phyloP scores from a whole-genome alignment of 1,140 invertebrate genomes.

The Trigoniulus corallinus region DNA sequence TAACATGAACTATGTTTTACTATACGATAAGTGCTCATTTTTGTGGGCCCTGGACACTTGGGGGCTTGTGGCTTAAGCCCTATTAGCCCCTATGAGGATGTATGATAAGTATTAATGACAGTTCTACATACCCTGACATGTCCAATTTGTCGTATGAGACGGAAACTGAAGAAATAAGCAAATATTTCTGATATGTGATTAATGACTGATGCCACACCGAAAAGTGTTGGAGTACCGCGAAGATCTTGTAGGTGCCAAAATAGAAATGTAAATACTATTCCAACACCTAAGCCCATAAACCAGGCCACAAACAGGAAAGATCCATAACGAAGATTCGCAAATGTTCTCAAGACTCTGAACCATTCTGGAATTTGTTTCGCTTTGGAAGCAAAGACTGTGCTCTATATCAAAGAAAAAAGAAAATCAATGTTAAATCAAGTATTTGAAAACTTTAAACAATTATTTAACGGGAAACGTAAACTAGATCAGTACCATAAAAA shows the following conservation, averaged over 20 bases:
- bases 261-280: slow-evolving; percentile 95
- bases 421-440: no score
- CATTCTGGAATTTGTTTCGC: slow-evolving; percentile 78
- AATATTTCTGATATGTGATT: slow-evolving; percentile 98
- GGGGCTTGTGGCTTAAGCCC: no score
- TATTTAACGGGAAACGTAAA: no score
- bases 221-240: slow-evolving; percentile 89
- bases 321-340: slow-evolving; percentile 74
- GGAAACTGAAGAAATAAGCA: slow-evolving; percentile 94
- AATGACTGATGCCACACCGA: slow-evolving; percentile 93
- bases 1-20: no score
- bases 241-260: slow-evolving; percentile 98
- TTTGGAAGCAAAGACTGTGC: slow-evolving; percentile 85
- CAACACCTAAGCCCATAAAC: slow-evolving; percentile 99
- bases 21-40: background rate
- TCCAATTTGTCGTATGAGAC: slow-evolving; percentile 80
- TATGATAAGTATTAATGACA: background rate
- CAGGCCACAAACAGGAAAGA: slow-evolving; percentile 92
- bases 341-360: slow-evolving; percentile 75
- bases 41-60: slow-evolving; percentile 2
- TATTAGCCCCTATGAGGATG: background rate
- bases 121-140: slow-evolving; percentile 58
- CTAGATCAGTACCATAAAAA: no score
- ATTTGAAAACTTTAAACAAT: no score
- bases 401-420: slow-evolving; percentile 36